Evolutionary conservation across 2,888 invertebrate genomes (phyloP).

Genomic region (Acleris emargana): DNA sequence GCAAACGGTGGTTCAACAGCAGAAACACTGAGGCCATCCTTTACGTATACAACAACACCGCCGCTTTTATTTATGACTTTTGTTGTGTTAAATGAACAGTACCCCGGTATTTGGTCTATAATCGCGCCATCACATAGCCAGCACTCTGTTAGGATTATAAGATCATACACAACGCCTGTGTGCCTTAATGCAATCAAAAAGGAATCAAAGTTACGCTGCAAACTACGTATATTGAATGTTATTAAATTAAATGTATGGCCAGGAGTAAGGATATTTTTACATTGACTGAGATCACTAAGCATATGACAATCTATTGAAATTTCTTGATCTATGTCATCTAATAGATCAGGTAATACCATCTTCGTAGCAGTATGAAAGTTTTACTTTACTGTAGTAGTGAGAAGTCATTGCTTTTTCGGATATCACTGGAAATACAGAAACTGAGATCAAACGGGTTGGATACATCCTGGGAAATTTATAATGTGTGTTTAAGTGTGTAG

Average conservation of each 20-base stretch:
- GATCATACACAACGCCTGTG: not conserved
- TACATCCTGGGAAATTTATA: no score
- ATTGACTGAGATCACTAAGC: not conserved
- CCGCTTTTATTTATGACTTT: no score
- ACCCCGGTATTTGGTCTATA: no score
- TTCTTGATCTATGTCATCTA: not conserved
- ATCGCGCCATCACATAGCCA: not conserved
- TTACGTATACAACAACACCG: not conserved
- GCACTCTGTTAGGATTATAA: conserved; percentile 2
- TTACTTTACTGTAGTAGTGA: no score
- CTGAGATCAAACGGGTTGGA: no score
- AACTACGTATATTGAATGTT: not conserved
- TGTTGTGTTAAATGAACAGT: no score
- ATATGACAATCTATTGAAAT: not conserved
- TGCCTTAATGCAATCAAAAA: not conserved
- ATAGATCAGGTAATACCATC: not conserved
- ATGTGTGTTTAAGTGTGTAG: no score
- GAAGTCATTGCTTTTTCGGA: no score
- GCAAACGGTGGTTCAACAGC: not conserved
- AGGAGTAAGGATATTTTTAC: not conserved
- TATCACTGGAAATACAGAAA: no score
- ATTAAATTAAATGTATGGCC: not conserved
- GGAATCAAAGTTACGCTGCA: not conserved
- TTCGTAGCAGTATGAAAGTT: not conserved
- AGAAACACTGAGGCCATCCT: not conserved